phyloP scores from a whole-genome alignment of 1,140 invertebrate species.

The Drosophila chauvacae region DNA sequence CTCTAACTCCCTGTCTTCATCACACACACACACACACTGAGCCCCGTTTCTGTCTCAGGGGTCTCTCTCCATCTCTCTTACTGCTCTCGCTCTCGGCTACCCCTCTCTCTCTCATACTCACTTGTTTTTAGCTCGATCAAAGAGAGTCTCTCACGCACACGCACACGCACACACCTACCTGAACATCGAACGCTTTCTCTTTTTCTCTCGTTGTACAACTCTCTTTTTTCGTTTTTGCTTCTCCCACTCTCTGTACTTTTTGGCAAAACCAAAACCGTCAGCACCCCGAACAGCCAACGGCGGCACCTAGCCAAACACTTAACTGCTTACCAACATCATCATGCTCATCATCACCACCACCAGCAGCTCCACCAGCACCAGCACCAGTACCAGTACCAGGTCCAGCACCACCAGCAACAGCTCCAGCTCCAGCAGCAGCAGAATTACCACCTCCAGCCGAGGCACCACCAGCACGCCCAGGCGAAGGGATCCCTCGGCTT shows the following conservation, averaged over 20 bases:
- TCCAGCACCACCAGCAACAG: slow-evolving; percentile 14
- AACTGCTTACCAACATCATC: slow-evolving; percentile 72
- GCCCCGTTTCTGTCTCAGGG: slow-evolving; percentile 5
- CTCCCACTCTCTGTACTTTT: slow-evolving; percentile 64
- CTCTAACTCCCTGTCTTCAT: background rate
- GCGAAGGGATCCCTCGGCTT: slow-evolving; percentile 9
- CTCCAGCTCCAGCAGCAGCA: slow-evolving; percentile 8
- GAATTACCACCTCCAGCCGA: slow-evolving; percentile 11
- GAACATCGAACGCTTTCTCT: slow-evolving; percentile 74
- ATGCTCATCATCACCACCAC: slow-evolving; percentile 59
- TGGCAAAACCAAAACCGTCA: slow-evolving; percentile 66
- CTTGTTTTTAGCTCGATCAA: slow-evolving; percentile 20
- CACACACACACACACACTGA: slow-evolving; percentile 5
- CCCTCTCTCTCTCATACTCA: slow-evolving; percentile 17
- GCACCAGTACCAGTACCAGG: slow-evolving; percentile 5
- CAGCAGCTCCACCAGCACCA: slow-evolving; percentile 44
- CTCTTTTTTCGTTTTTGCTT: slow-evolving; percentile 76
- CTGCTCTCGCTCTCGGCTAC: slow-evolving; percentile 11
- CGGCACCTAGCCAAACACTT: slow-evolving; percentile 84
- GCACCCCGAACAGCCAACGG: slow-evolving; percentile 84
- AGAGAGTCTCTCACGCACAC: slow-evolving; percentile 45
- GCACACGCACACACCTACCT: slow-evolving; percentile 29
- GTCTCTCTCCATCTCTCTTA: background rate
- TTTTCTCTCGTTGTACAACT: slow-evolving; percentile 82
- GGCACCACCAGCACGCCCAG: slow-evolving; percentile 19